Evolutionary conservation across 1,140 invertebrate species (phyloP).

Genomic region (Drosophila burlai): DNA sequence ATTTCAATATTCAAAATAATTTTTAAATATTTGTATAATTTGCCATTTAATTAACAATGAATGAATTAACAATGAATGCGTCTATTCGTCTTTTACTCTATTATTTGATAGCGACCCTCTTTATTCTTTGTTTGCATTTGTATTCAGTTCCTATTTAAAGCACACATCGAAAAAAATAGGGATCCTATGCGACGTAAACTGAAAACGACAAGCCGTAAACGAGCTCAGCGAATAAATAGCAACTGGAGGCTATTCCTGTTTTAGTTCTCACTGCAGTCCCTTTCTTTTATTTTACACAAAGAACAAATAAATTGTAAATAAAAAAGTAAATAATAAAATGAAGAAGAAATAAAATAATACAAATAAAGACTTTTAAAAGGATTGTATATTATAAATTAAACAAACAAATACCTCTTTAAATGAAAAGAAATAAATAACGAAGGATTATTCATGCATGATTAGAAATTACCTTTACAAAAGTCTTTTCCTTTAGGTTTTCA

Average conservation of each 20-base stretch:
- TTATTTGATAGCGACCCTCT: background rate
- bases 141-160: slow-evolving; percentile 65
- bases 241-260: slow-evolving; percentile 56
- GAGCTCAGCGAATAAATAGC: slow-evolving; percentile 26
- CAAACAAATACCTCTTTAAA: no score
- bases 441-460: no score
- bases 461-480: no score
- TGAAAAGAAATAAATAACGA: background rate
- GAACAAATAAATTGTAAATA: background rate
- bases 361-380: background rate
- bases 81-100: background rate
- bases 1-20: background rate
- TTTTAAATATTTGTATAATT: slow-evolving; percentile 43
- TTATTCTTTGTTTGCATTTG: background rate
- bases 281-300: slow-evolving; percentile 4
- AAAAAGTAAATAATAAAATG: background rate
- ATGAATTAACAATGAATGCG: slow-evolving; percentile 16
- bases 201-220: slow-evolving; percentile 33
- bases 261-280: slow-evolving; percentile 35
- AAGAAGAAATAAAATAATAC: background rate
- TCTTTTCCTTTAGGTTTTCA: no score
- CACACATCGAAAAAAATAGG: slow-evolving; percentile 31
- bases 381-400: background rate
- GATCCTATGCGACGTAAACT: slow-evolving; percentile 23
- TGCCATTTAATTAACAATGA: slow-evolving; percentile 32